Evolutionary conservation across 1,140 invertebrate species (phyloP), one percentile per base, ranked within the genome.

Genomic region (Drosophila sp.): DNA sequence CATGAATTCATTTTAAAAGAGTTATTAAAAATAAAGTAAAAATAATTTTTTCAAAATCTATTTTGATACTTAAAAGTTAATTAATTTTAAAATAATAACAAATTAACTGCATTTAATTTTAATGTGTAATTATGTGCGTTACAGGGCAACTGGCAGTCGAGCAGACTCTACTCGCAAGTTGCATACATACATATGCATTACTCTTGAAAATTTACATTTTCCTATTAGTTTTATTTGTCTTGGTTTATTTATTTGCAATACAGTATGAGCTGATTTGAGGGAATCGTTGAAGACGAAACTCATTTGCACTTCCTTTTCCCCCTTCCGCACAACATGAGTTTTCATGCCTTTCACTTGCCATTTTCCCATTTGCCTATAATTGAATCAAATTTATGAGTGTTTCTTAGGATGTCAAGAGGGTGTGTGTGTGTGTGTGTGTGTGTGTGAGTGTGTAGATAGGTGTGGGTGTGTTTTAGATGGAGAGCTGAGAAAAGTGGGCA

Each of bases 321-420:
- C 34, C 38, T 43, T n/a, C 43, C 8, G 11, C 11, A 21, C 36
- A 29, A 51, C 51, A 72, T 40, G 51, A 57, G 16, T 41, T 56
- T 70, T 41, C 43, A 41, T 72, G 69, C 58, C 59, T 71, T 63
- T 58, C 58, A 50, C 59, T 71, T 51, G 18, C 8, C 51, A 36
- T 56, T 25, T 64, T 40, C 25, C 6, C 29, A 50, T 70, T 53
- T 43, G 21, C 18, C 72, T 41, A 40, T 41, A 72, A 76, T 76
- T 76, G 67, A 54, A 58, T 54, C 25, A 48, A 72, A 76, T 76
- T 65, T 76, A 72, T 72, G 73, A 65, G 48, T 59, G 27, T 54
- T 54, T 46, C 4, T n/a, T n/a, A 32, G 34, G 59, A 62, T 62
- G 43, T 14, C 32, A 46, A 41, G 7, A 13, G 6, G 18, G 21